phyloP scores from a whole-genome alignment of 2,888 invertebrate genomes.

The Synergus japonicus region DNA sequence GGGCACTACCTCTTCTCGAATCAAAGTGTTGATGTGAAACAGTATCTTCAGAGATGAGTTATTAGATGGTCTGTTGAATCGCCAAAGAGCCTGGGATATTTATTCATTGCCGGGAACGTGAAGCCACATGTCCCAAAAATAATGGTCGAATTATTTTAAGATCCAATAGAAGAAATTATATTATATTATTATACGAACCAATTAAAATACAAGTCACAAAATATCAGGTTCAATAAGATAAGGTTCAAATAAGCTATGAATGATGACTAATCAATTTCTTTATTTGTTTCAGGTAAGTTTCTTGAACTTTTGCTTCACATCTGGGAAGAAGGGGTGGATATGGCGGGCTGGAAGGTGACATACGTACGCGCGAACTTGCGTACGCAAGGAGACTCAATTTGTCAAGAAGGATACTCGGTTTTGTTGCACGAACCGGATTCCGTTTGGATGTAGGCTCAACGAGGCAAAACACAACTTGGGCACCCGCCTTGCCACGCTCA shows the following conservation, averaged over 20 bases:
- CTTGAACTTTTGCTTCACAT: neutral
- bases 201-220: too few species aligned
- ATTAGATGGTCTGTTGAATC: neutral
- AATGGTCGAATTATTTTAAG: too few species aligned
- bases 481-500: constrained; percentile 63
- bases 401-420: constrained; percentile 71
- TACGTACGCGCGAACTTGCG: constrained; percentile 38
- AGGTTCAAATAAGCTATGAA: neutral
- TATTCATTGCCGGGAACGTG: too few species aligned
- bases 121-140: too few species aligned
- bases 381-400: constrained; percentile 67
- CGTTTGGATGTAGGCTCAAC: constrained; percentile 69
- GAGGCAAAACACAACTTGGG: constrained; percentile 62
- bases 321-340: neutral
- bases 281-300: constrained; percentile 31
- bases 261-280: neutral
- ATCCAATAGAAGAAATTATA: too few species aligned
- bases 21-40: constrained; percentile 5
- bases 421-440: constrained; percentile 73
- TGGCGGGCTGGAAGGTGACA: constrained; percentile 8
- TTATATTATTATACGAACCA: too few species aligned
- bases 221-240: too few species aligned
- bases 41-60: neutral
- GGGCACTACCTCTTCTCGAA: neutral
- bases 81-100: too few species aligned